phyloP scores from a whole-genome alignment of 2,888 invertebrate species.

The Trissoscelio sp. region DNA sequence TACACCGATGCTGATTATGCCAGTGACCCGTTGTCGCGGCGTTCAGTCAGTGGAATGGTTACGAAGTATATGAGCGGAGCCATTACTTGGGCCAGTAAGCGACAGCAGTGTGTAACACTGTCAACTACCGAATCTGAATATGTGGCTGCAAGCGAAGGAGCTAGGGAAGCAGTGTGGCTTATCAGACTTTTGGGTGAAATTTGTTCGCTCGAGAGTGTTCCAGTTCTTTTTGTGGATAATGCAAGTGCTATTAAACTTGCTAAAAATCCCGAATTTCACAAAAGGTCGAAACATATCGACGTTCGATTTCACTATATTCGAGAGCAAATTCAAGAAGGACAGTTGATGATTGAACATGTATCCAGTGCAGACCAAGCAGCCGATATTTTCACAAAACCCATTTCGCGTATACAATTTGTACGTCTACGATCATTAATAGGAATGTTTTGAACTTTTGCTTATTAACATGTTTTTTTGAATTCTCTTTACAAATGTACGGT shows the following conservation, averaged over 20 bases:
- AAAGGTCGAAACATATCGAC: conserved; percentile 52
- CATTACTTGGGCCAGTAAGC: conserved; percentile 53
- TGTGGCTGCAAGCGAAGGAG: conserved; percentile 54
- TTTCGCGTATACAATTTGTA: conserved; percentile 3
- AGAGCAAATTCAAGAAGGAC: conserved; percentile 39
- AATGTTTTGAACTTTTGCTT: not conserved
- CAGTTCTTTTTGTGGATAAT: conserved; percentile 36
- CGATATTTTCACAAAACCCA: conserved; percentile 52
- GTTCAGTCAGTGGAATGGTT: conserved; percentile 60
- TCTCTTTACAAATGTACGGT: not conserved
- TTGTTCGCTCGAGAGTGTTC: too few relatives aligned
- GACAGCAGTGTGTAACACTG: conserved; percentile 52
- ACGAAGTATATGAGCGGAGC: conserved; percentile 42
- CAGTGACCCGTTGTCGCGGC: conserved; percentile 45
- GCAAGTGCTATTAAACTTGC: conserved; percentile 52
- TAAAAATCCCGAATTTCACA: conserved; percentile 55
- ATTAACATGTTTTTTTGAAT: not conserved
- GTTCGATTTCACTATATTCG: conserved; percentile 52
- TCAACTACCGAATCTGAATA: conserved; percentile 46
- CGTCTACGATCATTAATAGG: conserved; percentile 20
- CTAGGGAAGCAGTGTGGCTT: conserved; percentile 51
- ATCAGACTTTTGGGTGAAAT: not conserved
- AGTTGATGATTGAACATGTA: conserved; percentile 42
- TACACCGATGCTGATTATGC: conserved; percentile 51
- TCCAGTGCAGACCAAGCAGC: conserved; percentile 45